Evolutionary conservation across 2,113 vertebrate genomes (phyloP), one percentile per base, ranked within the genome.

Genomic region (Cephalopholis sonnerati): DNA sequence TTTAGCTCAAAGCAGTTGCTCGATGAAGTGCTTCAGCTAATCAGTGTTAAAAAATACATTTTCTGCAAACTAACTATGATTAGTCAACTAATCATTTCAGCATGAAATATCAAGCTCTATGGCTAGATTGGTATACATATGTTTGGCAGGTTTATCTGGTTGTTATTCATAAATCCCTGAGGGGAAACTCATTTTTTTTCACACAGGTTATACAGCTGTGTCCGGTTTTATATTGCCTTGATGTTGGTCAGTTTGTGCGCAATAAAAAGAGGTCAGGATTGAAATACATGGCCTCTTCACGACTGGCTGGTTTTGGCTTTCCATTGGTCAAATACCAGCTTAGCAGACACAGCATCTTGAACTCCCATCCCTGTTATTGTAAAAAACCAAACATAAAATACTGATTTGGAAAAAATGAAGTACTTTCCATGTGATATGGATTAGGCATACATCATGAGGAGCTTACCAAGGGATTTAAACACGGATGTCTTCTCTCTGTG

Each of bases 381-480:
- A 24, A 9, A 39, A 15, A 7, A 36, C 32, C 6, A 24, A 15
- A 61, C 32, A 20, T 61, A 39, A 39, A 46, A 17, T 32, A 50
- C 13, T 51, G 46, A 53, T 2, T 1, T 55, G 18, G 22, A 27
- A 69, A n/a, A 22, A 39, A 50, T 41, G 50, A 66, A 29, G 0
- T 20, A 74, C 17, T 3, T 22, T 29, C 41, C 17, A 29, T 7
- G 41, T 36, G 18, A 24, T 36, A 0, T 39, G 17, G 58, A 61
- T n/a, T 1, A 41, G 4, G 17, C 9, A 4, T 18, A 20, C 17
- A 41, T 53, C 2, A 13, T 7, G 4, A 0, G 5, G 3, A 57
- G 54, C 95, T 96, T 95, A 99, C 98, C 98, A 74, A 99, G 88
- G 0, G 98, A 99, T 89, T 99, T 99, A 94, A 99, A 99, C 62